Base-by-base conservation (phyloP, 2,113 vertebrate species). In the Tragelaphus imberbis region DNA sequence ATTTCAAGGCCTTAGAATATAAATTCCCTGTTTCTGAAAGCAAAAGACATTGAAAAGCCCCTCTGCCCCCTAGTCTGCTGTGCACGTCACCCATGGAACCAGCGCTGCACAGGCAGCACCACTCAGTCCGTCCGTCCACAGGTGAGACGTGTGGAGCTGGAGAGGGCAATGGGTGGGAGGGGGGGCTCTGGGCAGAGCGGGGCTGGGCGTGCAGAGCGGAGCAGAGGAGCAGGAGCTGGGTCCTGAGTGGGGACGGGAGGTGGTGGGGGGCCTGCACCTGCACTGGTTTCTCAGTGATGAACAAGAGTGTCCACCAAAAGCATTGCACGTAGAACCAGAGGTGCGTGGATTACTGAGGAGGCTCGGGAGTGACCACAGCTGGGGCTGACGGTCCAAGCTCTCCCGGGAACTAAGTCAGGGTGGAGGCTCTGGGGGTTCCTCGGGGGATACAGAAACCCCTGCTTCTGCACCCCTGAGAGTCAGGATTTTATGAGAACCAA, bases 1-100 rank as follows among this genome's bases (percentile, higher is more conserved):
- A 97, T 97, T 95, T n/a, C 55, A 98, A 98, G 96, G 90, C 94
- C 95, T 97, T 90, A 88, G 84, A 94, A 97, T 86, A 97, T 56
- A 97, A 98, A 95, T 96, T 97, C 91, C 96, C 95, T 93, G 79
- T 93, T 96, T 97, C 84, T 89, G 75, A 92, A 97, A 96, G 79
- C 49, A 75, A 95, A 96, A 36, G 5, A 93, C 65, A 63, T 27
- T 85, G 49, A 59, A 44, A 88, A 95, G 95, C 40, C 75, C 63
- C 94, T 49, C 30, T 90, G 36, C 77, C 88, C 40, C 75, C 63
- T 87, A 58, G 91, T 95, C 84, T 11, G 0, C 96, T 59, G 97
- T 88, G 97, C 90, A 8, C 0, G 25, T 79, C 68, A 55, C 88
- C 91, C 86, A 93, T 16, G 82, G 56, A 89, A 87, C 91, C 15